Evolutionary conservation across 2,888 invertebrate species (phyloP).

Genomic region (Agrochola lota): DNA sequence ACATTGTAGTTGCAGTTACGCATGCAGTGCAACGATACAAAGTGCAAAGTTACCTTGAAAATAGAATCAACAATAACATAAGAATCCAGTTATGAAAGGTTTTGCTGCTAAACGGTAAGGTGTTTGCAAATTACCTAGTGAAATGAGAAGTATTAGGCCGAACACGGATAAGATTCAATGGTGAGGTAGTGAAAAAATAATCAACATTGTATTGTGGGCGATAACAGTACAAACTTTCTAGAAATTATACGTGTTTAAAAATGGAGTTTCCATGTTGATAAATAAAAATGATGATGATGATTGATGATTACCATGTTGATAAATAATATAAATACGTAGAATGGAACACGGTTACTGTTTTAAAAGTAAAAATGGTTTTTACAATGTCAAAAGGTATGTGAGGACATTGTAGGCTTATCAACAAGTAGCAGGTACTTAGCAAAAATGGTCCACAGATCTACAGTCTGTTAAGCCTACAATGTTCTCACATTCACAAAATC

Average conservation of each 20-base stretch:
- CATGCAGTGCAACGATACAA: constrained; percentile 13
- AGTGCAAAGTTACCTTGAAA: constrained; percentile 8
- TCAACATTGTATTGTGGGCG: constrained; percentile 6
- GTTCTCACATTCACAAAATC: no score
- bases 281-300: no score
- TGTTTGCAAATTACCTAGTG: constrained; percentile 11
- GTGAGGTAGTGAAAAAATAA: neutral
- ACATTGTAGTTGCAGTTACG: neutral
- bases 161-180: neutral
- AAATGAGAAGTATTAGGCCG: neutral
- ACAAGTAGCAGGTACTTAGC: no score
- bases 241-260: neutral
- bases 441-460: no score
- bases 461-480: no score
- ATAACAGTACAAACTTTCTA: neutral
- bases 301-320: no score
- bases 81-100: constrained; percentile 9
- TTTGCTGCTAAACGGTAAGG: neutral
- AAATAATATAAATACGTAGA: neutral
- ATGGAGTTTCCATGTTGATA: no score
- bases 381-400: no score
- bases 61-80: constrained; percentile 50
- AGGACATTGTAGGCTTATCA: no score
- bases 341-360: no score
- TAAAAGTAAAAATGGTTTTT: no score